phyloP scores from a whole-genome alignment of 2,797 vertebrate genomes.

The Poecilia gillii region DNA sequence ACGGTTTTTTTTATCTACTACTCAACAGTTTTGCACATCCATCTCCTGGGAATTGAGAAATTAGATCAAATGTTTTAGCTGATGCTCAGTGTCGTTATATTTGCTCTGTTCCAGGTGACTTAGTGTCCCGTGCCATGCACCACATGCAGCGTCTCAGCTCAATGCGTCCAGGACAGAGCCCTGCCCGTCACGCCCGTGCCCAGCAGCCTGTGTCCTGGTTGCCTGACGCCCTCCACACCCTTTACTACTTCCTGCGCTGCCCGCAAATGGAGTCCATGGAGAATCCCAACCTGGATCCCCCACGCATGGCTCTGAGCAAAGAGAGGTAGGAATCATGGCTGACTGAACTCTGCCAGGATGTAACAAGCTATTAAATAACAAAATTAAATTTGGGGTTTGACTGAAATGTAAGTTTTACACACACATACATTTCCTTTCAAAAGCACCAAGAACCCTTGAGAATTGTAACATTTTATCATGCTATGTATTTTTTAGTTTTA shows the following conservation, averaged over 20 bases:
- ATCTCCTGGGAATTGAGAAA: not conserved
- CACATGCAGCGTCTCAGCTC: conserved; percentile 95
- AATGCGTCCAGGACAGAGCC: conserved; percentile 88
- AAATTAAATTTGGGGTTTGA: not conserved
- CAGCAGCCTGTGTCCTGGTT: conserved; percentile 96
- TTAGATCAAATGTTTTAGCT: not conserved
- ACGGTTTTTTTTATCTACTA: not conserved
- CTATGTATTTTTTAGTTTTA: not conserved
- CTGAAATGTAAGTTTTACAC: conserved; percentile 3
- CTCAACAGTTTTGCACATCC: conserved; percentile 2
- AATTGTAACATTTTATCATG: not conserved
- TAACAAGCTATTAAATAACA: not conserved
- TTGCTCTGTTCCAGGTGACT: conserved; percentile 83
- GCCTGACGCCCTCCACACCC: conserved; percentile 95
- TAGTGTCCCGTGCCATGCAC: conserved; percentile 97
- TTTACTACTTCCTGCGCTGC: conserved; percentile 98
- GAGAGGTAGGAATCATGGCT: conserved; percentile 82
- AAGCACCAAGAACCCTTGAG: not conserved
- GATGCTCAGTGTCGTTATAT: not conserved
- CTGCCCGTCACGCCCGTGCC: conserved; percentile 86
- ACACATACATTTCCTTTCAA: not conserved
- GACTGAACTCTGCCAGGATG: conserved; percentile 12
- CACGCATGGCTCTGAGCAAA: conserved; percentile 95
- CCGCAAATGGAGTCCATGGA: conserved; percentile 99
- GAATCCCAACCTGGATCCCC: conserved; percentile 97